Conservation (phyloP, 2,113 vertebrate genomes). For the Sitta europaea region DNA sequence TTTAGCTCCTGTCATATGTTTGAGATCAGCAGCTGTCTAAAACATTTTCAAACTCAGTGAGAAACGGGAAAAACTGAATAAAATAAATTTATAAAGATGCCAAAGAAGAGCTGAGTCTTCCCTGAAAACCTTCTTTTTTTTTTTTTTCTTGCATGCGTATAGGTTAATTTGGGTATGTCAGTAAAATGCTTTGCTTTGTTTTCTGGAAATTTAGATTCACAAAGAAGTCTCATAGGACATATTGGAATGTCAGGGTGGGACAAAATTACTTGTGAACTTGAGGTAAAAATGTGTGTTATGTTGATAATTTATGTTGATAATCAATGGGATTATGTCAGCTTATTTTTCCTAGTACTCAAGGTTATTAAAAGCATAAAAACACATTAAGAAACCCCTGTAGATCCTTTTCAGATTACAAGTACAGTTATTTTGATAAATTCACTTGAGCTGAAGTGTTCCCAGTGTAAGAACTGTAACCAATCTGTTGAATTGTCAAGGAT, state of each 20-base stretch:
- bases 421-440: background rate
- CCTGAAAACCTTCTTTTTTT: background rate
- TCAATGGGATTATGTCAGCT: background rate
- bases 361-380: background rate
- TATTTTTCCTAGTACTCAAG: background rate
- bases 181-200: background rate
- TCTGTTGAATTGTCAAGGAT: background rate
- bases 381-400: fast-evolving
- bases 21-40: background rate
- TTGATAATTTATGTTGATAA: background rate
- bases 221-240: background rate
- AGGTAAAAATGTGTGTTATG: background rate
- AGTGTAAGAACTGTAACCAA: background rate
- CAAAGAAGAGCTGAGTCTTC: background rate
- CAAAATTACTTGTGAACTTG: background rate
- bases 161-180: background rate
- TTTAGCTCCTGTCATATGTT: background rate
- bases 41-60: background rate
- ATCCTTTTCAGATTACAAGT: background rate
- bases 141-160: background rate
- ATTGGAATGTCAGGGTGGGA: background rate
- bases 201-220: background rate
- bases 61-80: background rate
- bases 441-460: background rate
- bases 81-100: too few species aligned